Base-by-base conservation (phyloP, 2,113 vertebrate species). In the Sakesphorus luctuosus region DNA sequence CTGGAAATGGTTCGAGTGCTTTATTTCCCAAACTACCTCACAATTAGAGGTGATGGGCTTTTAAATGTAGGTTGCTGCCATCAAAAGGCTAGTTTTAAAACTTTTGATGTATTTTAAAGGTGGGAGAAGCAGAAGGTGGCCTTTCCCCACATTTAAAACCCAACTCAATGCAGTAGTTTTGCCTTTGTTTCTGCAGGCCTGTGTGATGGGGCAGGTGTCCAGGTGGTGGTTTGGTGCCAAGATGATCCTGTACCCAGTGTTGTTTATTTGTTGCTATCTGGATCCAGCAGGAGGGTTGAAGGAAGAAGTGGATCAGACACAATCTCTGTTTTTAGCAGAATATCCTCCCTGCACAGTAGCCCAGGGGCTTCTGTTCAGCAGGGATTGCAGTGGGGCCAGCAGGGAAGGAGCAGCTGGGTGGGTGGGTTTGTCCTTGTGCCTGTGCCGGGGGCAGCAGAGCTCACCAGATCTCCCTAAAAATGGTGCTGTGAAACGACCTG, bases 301-400 rank as follows among this genome's bases (percentile, higher is more conserved):
- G 61, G 46, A 71, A 78, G 46, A 58, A 61, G 13, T 21, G 36
- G 12, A 46, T 74, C 33, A 36, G 55, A 28, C 94, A 28, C 50
- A 36, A 6, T 67, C 62, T 46, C n/a, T 80, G 28, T 1, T 69
- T 83, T 90, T 79, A 46, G 29, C 36, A 21, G 52, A 71, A 49
- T 11, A 35, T 71, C 53, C 0, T 11, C 49, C 7, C 25, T 28
- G 2, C 2, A 3, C 15, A 73, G 29, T 53, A 47, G 16, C 71
- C 8, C 43, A 55, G 69, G 55, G 65, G 40, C 46, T 78, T 46
- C 79, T 86, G 24, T 52, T 72, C 12, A 4, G 1, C 15, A 3
- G 13, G 8, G 31, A 7, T n/a, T 0, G 1, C 21, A 1, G 17
- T 16, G 29, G 47, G 13, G 20, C 43, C 2, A 5, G 33, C 4